Evolutionary conservation across 2,113 vertebrate species (phyloP).

Genomic region (Phyllostomus discolor): DNA sequence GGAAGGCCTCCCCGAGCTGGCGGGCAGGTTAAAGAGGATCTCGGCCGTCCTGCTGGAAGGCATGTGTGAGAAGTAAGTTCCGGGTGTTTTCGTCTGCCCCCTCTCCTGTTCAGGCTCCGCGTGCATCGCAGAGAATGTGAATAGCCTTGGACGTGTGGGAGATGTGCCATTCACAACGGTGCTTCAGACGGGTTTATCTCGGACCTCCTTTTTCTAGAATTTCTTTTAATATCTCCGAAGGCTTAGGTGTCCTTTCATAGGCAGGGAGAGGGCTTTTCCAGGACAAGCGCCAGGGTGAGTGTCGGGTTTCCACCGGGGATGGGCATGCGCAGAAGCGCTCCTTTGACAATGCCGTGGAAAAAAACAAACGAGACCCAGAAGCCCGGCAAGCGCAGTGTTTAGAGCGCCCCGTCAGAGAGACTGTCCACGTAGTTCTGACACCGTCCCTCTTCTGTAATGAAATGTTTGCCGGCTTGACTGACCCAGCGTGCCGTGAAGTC

Average conservation of each 20-base stretch:
- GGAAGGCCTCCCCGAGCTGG: slow-evolving; percentile 84
- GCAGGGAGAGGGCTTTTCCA: slow-evolving; percentile 6
- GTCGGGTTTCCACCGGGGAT: background rate
- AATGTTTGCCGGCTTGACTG: background rate
- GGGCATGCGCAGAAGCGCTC: background rate
- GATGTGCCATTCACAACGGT: background rate
- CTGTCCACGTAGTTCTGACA: background rate
- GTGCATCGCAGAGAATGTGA: background rate
- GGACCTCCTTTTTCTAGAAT: background rate
- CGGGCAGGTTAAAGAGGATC: slow-evolving; percentile 88
- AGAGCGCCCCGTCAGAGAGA: background rate
- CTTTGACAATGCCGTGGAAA: background rate
- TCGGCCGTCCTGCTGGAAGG: slow-evolving; percentile 89
- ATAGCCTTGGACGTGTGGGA: background rate
- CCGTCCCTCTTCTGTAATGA: background rate
- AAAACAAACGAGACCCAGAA: background rate
- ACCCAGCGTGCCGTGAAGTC: background rate
- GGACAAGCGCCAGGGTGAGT: background rate
- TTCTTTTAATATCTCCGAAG: slow-evolving; percentile 18
- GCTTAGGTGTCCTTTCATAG: slow-evolving; percentile 10
- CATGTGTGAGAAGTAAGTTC: slow-evolving; percentile 89
- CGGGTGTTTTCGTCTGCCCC: background rate
- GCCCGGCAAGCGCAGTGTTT: background rate
- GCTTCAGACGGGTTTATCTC: background rate
- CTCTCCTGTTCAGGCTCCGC: background rate